Percentiles rank a stretch among this genome's conserved stretches.
Conservation (phyloP, 2,113 vertebrate genomes). For the Vireo altiloquus region DNA sequence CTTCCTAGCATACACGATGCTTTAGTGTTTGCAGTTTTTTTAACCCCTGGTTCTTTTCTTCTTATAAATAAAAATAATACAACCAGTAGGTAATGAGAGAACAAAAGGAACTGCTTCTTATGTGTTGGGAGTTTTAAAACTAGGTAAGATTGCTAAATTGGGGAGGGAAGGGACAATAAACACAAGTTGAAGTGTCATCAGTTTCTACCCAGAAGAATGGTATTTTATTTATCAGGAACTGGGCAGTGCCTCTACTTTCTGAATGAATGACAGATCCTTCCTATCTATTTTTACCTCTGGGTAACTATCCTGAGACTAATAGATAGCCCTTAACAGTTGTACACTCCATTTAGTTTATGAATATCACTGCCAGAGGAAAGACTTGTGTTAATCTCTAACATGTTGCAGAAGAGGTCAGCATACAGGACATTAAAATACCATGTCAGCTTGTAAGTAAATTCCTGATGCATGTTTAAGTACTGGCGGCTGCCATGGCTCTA, state of each 20-base stretch:
- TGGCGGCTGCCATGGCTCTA: background rate
- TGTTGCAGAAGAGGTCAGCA: constrained; percentile 5
- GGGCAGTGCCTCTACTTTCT: background rate
- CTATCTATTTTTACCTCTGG: constrained; percentile 21
- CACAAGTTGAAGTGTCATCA: background rate
- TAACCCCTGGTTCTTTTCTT: background rate
- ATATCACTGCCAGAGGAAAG: background rate
- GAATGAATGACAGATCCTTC: constrained; percentile 1
- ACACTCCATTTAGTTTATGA: background rate
- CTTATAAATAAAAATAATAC: background rate
- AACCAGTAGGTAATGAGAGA: background rate
- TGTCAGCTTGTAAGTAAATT: background rate
- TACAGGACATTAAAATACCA: constrained; percentile 1
- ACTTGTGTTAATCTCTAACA: background rate
- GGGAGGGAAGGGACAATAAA: background rate
- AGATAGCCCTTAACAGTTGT: background rate
- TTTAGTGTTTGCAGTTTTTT: background rate
- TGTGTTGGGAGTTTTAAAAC: background rate
- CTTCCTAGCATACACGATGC: background rate
- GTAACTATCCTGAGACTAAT: background rate
- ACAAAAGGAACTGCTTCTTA: background rate
- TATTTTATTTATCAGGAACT: constrained; percentile 1
- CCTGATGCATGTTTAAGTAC: background rate
- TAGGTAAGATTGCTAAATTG: background rate
- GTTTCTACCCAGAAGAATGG: background rate